phyloP scores from a whole-genome alignment of 2,888 invertebrate species.

The Argyra leucocephala region DNA sequence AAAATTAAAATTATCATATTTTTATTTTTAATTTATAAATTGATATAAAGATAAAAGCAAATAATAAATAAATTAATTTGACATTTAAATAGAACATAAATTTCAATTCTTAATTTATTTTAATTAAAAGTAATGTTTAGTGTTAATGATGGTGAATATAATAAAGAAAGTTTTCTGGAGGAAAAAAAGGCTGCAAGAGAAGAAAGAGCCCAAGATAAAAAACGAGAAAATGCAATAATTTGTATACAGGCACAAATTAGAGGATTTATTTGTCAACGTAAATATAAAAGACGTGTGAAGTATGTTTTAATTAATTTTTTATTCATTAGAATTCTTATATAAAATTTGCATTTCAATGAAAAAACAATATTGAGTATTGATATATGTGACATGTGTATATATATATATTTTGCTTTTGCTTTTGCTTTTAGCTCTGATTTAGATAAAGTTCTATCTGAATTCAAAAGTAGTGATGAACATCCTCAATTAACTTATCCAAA shows the following conservation, averaged over 20 bases:
- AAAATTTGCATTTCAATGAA: slow-evolving; percentile 5
- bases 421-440: slow-evolving; percentile 58
- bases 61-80: not conserved
- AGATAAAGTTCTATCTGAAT: slow-evolving; percentile 57
- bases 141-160: not conserved
- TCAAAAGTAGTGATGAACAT: slow-evolving; percentile 42
- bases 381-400: not conserved
- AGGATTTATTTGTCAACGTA: slow-evolving; percentile 62
- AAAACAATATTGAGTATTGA: not conserved
- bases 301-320: slow-evolving; percentile 44
- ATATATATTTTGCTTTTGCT: slow-evolving; percentile 12
- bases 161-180: slow-evolving; percentile 69
- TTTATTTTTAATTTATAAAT: not conserved
- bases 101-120: no score
- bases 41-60: not conserved
- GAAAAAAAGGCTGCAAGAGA: slow-evolving; percentile 85
- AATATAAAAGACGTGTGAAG: slow-evolving; percentile 58
- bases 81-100: no score
- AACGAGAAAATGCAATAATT: slow-evolving; percentile 62
- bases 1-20: not conserved
- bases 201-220: slow-evolving; percentile 77
- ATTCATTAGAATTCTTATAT: not conserved
- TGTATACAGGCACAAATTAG: slow-evolving; percentile 65
- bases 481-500: slow-evolving; percentile 52
- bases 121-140: not conserved